phyloP scores from a whole-genome alignment of 2,113 vertebrate genomes.

The Gasterosteus aculeatus region DNA sequence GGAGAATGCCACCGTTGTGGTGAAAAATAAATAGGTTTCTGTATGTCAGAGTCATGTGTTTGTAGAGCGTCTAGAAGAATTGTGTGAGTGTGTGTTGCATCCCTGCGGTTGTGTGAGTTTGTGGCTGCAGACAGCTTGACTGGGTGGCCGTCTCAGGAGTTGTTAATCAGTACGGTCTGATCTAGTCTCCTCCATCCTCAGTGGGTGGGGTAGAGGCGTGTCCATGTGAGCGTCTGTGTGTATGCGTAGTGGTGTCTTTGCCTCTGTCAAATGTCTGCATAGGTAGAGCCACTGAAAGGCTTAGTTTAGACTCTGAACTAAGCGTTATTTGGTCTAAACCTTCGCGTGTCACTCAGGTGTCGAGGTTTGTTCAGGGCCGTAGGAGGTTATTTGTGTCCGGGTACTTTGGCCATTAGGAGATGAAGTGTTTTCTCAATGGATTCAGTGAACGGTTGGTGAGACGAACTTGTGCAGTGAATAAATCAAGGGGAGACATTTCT shows the following conservation, averaged over 20 bases:
- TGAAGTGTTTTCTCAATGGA: conserved; percentile 89
- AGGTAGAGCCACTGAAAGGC: conserved; percentile 22
- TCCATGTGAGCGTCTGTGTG: conserved; percentile 45
- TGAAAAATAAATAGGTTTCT: conserved; percentile 74
- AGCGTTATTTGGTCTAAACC: no score
- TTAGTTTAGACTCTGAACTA: background rate
- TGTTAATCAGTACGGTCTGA: conserved; percentile 70
- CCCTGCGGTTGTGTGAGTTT: conserved; percentile 73
- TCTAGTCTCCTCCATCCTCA: conserved; percentile 48
- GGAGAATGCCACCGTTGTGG: conserved; percentile 69
- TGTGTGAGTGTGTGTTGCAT: conserved; percentile 54
- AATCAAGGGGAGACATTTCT: conserved; percentile 81
- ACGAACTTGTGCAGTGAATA: conserved; percentile 91
- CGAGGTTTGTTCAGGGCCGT: conserved; percentile 33
- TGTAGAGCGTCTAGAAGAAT: conserved; percentile 51
- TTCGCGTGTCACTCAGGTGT: conserved; percentile 32
- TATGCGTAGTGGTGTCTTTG: conserved; percentile 38
- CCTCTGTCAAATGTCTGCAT: conserved; percentile 32
- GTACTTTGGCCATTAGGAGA: conserved; percentile 84
- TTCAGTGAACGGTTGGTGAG: conserved; percentile 86
- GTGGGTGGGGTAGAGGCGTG: conserved; percentile 41
- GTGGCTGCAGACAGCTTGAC: conserved; percentile 74
- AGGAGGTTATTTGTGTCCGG: conserved; percentile 80
- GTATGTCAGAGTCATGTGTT: conserved; percentile 71
- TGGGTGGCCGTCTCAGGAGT: conserved; percentile 63